Percentiles rank a stretch among this genome's conserved stretches.
Evolutionary conservation across 2,113 vertebrate genomes (phyloP).

Genomic region (Dasyprocta punctata): DNA sequence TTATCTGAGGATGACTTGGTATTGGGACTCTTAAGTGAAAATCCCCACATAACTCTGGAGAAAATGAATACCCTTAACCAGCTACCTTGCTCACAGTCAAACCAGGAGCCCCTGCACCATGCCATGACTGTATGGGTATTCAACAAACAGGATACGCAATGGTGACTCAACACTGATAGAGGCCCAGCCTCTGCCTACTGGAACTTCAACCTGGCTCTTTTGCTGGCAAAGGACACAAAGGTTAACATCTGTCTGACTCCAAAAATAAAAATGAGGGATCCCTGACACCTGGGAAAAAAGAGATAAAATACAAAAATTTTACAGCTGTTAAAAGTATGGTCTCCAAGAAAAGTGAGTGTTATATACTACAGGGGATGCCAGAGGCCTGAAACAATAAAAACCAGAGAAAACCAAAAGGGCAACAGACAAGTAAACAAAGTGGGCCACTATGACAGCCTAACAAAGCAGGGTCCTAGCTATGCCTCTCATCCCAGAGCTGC

Average conservation of each 20-base stretch:
- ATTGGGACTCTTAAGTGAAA: neutral
- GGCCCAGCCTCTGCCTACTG: neutral
- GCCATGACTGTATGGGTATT: neutral
- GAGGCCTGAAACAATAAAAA: too few species aligned
- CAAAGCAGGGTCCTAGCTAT: too few species aligned
- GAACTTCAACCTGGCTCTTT: neutral
- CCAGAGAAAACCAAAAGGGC: too few species aligned
- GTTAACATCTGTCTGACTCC: neutral
- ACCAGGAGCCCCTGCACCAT: too few species aligned
- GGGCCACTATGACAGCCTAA: too few species aligned
- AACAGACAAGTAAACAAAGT: neutral
- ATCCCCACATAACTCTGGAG: neutral
- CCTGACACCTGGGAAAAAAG: neutral
- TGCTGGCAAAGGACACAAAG: neutral
- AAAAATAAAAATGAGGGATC: neutral
- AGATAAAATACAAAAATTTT: neutral
- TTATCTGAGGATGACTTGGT: neutral
- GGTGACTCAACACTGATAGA: neutral
- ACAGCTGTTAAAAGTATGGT: neutral
- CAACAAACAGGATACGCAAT: neutral
- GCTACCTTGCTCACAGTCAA: neutral
- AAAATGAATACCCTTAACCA: neutral
- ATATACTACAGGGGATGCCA: neutral
- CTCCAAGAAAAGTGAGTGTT: neutral
- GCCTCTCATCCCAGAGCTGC: too few species aligned